Percentiles rank a stretch among this genome's conserved stretches.
Evolutionary conservation across 2,113 vertebrate species (phyloP).

Genomic region (Podarcis muralis): DNA sequence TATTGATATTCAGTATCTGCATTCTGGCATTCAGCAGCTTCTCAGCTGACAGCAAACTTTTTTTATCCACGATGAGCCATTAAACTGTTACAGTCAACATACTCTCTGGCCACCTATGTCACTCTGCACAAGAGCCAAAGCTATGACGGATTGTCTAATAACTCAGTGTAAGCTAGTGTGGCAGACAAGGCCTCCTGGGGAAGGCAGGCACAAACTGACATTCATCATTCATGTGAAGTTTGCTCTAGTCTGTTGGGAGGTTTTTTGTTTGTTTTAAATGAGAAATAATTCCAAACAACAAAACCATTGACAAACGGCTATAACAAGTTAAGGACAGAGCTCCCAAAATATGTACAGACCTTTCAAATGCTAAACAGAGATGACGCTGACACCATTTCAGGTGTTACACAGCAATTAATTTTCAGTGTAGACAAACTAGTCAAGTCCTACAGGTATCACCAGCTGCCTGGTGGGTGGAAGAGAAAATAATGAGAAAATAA

Average conservation of each 20-base stretch:
- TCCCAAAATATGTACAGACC: background rate
- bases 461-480: background rate
- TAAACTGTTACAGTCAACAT: background rate
- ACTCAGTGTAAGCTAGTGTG: background rate
- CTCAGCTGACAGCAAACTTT: background rate
- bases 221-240: background rate
- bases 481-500: background rate
- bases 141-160: conserved; percentile 5
- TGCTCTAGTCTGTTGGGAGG: background rate
- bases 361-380: background rate
- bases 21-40: background rate
- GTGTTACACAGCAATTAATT: background rate
- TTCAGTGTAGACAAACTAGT: background rate
- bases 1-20: background rate
- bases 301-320: background rate
- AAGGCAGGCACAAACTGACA: background rate
- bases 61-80: background rate
- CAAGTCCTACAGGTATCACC: background rate
- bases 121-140: background rate
- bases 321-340: background rate
- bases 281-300: background rate
- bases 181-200: background rate
- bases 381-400: background rate
- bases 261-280: background rate
- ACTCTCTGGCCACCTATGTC: background rate